Base-by-base conservation (phyloP, 2,113 vertebrate species). In the Nothobranchius kuhntae region DNA sequence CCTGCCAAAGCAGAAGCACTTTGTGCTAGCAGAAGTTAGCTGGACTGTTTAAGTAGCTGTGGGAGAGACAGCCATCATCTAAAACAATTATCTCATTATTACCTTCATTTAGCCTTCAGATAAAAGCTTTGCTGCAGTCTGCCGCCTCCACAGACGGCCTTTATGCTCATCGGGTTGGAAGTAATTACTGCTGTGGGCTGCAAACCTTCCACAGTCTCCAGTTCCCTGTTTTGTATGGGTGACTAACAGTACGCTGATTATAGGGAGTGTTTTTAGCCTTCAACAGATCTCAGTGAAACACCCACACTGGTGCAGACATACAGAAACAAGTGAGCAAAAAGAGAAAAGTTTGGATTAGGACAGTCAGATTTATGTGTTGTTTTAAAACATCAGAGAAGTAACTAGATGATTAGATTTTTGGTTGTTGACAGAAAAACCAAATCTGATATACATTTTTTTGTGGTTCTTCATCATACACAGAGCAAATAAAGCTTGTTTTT, bases 1-100 rank as follows among this genome's bases (percentile, higher is more conserved):
- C 30, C 30, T 77, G 75, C 78, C 75, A 82, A 82, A 40, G 57
- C 0, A 13, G 68, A 56, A 45, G 53, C 0, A 0, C 26, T 30
- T 1, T 1, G 15, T 48, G 68, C 73, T 81, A 73, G 59, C 38
- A 65, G 68, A 56, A 69, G 56, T 66, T 55, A 81, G 62, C 14
- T 35, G 44, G 51, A 69, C 53, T 42, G 67, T 48, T 62, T 76
- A 78, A 67, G 74, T 76, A 73, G 52, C 65, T 1, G 50, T 47
- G 53, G 81, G 81, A 82, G 68, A 78, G 54, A 38, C 64, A 48
- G 71, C 59, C 45, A 48, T 64, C 42, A 6, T 81, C 82, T 77
- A 86, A 69, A 86, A 83, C 79, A 86, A 87, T 88, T 83, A 85
- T 84, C 71, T 70, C 44, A 61, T 87, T 81, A 88, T 90, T 87